phyloP scores from a whole-genome alignment of 2,888 invertebrate species.

The Phragmatobia fuliginosa region DNA sequence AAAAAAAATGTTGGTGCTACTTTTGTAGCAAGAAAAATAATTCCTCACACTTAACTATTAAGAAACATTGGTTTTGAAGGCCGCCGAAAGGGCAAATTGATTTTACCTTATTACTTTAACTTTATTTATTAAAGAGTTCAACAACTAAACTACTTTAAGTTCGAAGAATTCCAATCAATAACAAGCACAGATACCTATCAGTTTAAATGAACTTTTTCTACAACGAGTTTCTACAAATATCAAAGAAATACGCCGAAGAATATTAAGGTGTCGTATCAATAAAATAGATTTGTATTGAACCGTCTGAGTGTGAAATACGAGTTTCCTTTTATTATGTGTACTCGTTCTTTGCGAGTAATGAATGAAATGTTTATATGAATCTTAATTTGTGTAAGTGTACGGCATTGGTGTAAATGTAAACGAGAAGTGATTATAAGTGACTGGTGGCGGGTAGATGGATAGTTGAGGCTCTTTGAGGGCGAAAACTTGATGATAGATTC shows the following conservation, averaged over 20 bases:
- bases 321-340: constrained; percentile 1
- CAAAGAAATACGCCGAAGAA: not conserved
- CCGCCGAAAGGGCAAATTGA: too few species aligned
- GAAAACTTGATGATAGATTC: too few species aligned
- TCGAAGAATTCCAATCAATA: not conserved
- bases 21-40: too few species aligned
- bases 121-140: not conserved
- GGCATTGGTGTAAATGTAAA: not conserved
- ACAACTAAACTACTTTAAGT: not conserved
- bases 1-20: too few species aligned
- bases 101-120: not conserved
- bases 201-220: not conserved
- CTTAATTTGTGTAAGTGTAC: not conserved
- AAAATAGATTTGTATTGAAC: constrained; percentile 1
- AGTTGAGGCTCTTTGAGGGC: too few species aligned
- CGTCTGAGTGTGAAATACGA: not conserved
- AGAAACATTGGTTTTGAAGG: too few species aligned
- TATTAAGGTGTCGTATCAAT: constrained; percentile 8
- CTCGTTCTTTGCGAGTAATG: not conserved
- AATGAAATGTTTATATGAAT: not conserved
- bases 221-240: not conserved
- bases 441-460: too few species aligned
- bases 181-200: not conserved
- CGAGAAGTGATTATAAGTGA: not conserved
- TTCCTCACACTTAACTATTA: too few species aligned